Evolutionary conservation across 2,888 invertebrate species (phyloP), one percentile per base, ranked within the genome.

Genomic region (Epirrhoe alternata): DNA sequence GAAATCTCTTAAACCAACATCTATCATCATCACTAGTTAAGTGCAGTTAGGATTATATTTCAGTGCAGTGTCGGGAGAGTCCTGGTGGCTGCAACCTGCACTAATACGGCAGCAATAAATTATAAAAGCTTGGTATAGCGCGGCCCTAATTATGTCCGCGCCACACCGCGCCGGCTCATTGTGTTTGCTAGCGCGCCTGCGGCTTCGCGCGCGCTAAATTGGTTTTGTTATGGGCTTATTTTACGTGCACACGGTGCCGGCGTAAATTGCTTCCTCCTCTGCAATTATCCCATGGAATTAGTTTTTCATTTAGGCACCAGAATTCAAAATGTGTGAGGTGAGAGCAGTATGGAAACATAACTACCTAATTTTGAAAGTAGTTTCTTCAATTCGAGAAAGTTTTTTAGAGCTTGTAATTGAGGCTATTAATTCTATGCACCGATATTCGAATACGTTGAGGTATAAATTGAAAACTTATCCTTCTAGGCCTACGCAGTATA

Each of bases 131-230:
- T 50, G 50, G 66, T 50, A 52, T 61, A 60, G 69, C 64, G 64
- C 76, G 68, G 70, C 76, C 76, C 79, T 79, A 74, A 77, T 77
- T 67, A 75, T 74, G 77, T 74, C 74, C 70, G 72, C 52, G 63
- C 70, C 67, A 71, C 71, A 65, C 71, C 14, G 68, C 61, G 51
- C 70, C 63, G 68, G 63, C 70, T 74, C 69, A 3, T 24, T 24
- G 24, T 3, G 24, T 24, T 24, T 24, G 73, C 66, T 68, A 69
- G 58, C 61, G 60, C 64, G 59, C 60, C 62, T 57, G 66, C 52
- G 62, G 65, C 65, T 65, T 61, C 35, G 59, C 66, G 30, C 66
- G 58, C 58, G 63, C 63, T 72, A 63, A 68, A 69, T 74, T 69
- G 69, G 63, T 68, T 66, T 51, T 30, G 67, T 66, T 63, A 66